Evolutionary conservation across 2,113 vertebrate species (phyloP).

Genomic region (Pygoscelis adeliae): DNA sequence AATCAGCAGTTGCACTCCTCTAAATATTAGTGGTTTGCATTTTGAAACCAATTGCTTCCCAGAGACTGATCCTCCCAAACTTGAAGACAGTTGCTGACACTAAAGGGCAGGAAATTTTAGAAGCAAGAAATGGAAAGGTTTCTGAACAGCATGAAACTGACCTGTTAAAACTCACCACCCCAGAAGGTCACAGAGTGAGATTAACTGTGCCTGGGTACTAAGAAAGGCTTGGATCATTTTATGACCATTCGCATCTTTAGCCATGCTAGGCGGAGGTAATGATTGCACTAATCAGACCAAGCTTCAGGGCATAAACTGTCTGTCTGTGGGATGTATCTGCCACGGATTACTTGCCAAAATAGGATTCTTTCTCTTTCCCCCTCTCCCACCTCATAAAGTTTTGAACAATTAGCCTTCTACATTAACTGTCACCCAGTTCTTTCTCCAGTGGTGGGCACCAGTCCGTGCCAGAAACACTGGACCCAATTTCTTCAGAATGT

Average conservation of each 20-base stretch:
- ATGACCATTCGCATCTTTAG: background rate
- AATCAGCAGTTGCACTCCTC: background rate
- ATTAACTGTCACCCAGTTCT: background rate
- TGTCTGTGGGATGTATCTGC: background rate
- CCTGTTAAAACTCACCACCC: background rate
- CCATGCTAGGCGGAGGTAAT: background rate
- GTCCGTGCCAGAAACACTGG: background rate
- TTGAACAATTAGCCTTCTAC: background rate
- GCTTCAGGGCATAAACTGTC: background rate
- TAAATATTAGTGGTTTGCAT: background rate
- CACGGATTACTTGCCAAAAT: background rate
- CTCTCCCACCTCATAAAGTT: background rate
- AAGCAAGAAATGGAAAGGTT: constrained; percentile 17
- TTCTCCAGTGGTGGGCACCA: background rate
- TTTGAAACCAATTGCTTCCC: background rate
- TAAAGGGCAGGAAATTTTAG: background rate
- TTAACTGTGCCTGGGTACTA: background rate
- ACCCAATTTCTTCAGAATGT: background rate
- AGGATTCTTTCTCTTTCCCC: background rate
- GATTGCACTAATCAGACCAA: background rate
- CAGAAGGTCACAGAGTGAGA: background rate
- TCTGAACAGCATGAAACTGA: background rate
- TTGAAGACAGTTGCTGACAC: background rate
- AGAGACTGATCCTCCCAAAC: background rate
- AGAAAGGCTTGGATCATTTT: background rate